Evolutionary conservation across 2,797 vertebrate species (phyloP).

Genomic region (Arvicola amphibius): DNA sequence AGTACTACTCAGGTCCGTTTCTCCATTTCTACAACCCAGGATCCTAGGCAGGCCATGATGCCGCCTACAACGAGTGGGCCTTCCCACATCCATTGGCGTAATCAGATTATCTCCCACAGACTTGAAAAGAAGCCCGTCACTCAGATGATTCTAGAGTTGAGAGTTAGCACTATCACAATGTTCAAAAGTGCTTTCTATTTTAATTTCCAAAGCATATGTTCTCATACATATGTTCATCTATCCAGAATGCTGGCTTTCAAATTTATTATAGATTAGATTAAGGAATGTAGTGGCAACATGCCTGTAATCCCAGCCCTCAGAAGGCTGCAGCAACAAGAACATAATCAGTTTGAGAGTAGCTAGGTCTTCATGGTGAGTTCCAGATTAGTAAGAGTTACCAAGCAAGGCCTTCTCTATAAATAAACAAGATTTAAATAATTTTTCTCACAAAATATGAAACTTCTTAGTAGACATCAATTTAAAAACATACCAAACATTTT

Average conservation of each 20-base stretch:
- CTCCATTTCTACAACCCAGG: neutral
- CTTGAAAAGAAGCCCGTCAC: neutral
- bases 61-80: neutral
- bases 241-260: neutral
- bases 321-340: neutral
- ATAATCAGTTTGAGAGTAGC: neutral
- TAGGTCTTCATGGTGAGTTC: neutral
- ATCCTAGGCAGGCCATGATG: neutral
- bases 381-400: neutral
- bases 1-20: neutral
- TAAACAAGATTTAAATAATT: slow-evolving; percentile 2
- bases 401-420: neutral
- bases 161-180: neutral
- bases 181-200: neutral
- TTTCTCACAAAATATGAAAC: slow-evolving; percentile 31
- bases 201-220: slow-evolving; percentile 34
- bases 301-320: neutral
- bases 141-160: neutral
- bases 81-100: neutral
- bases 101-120: neutral
- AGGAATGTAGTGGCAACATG: neutral
- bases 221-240: neutral
- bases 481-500: neutral
- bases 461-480: slow-evolving; percentile 18
- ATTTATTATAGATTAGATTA: neutral